Base-by-base conservation (phyloP, 1,140 invertebrate genomes). In the Drosophila pallidifrons region DNA sequence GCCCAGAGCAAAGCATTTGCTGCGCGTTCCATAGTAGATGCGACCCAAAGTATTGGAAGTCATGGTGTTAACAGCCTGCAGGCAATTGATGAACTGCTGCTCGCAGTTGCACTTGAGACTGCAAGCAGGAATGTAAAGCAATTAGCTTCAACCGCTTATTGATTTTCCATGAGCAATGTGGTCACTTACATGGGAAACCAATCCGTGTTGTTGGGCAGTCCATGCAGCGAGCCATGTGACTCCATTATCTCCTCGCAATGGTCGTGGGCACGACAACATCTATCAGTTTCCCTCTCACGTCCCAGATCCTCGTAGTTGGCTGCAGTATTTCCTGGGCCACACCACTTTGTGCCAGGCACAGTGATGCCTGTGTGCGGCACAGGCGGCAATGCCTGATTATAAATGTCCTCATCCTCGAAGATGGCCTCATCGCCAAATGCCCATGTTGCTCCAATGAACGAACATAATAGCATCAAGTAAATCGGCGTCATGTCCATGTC, bases 251-350 rank as follows among this genome's bases (percentile, higher is more conserved):
- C 91, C 54, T 96, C 95, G 81, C 97, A 97, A 68, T 95, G 93
- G 91, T 97, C 97, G 78, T 97, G 97, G 0, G 93, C 94, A 1
- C 97, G 93, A 91, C 97, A 98, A 83, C 97, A 98, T 32, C 92
- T 94, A 86, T 98, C 97, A 0, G 96, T 95, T 47, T 95, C 94
- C 8, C 87, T 82, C 35, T 94, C 94, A 5, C 87, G 65, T 1
- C 97, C 97, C 5, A 97, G 92, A 81, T 97, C 96, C 28, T 96
- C 93, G 75, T 95, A 95, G 78, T 94, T 93, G 20, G 94, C 89
- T 0, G 97, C 95, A 11, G 95, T 93, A 85, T 96, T 95, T 1
- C 97, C 97, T 2, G 94, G 93, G 35, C 97, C 97, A 79, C 95
- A 95, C 95, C 95, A 95, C 91, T 95, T 95, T 11, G 95, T 95